A percentile compares a stretch with the other conserved stretches of the same genome.
Evolutionary conservation across 2,113 vertebrate species (phyloP).

Genomic region (Montifringilla adamsi): DNA sequence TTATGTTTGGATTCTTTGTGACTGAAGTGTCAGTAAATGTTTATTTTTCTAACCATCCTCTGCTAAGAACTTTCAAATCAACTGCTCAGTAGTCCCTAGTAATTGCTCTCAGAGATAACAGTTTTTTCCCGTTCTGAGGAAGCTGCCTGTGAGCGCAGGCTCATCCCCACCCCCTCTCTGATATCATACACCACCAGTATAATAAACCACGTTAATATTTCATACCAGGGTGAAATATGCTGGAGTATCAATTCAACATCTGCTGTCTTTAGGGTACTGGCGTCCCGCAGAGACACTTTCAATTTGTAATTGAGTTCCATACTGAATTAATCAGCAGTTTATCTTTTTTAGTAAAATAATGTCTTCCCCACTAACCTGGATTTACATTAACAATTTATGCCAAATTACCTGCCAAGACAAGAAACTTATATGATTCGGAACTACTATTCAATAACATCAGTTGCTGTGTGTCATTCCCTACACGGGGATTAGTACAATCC

Average conservation of each 20-base stretch:
- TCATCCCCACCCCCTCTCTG: slow-evolving; percentile 52
- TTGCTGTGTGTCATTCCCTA: slow-evolving; percentile 51
- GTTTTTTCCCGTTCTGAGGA: background rate
- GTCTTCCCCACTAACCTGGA: slow-evolving; percentile 82
- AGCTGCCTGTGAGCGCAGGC: background rate
- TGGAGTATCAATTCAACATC: slow-evolving; percentile 92
- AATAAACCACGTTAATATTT: slow-evolving; percentile 96
- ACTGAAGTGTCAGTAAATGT: background rate
- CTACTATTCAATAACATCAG: slow-evolving; percentile 19
- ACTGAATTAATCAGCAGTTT: slow-evolving; percentile 99
- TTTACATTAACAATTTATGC: slow-evolving; percentile 85
- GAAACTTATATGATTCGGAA: slow-evolving; percentile 60
- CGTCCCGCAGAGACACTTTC: slow-evolving; percentile 89
- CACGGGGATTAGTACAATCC: background rate
- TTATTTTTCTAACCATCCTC: slow-evolving; percentile 66
- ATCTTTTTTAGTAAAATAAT: slow-evolving; percentile 93
- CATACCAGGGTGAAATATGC: slow-evolving; percentile 92
- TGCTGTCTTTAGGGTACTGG: slow-evolving; percentile 84
- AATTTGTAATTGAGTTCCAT: slow-evolving; percentile 97
- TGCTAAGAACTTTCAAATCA: slow-evolving; percentile 23
- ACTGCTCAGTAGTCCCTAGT: background rate
- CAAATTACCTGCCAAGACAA: slow-evolving; percentile 80
- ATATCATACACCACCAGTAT: slow-evolving; percentile 70
- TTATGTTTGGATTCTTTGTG: background rate
- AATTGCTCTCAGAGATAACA: background rate